Percentiles rank a stretch among this genome's conserved stretches.
Conservation (phyloP, 2,888 invertebrate species). For the Trichopoda pennipes region DNA sequence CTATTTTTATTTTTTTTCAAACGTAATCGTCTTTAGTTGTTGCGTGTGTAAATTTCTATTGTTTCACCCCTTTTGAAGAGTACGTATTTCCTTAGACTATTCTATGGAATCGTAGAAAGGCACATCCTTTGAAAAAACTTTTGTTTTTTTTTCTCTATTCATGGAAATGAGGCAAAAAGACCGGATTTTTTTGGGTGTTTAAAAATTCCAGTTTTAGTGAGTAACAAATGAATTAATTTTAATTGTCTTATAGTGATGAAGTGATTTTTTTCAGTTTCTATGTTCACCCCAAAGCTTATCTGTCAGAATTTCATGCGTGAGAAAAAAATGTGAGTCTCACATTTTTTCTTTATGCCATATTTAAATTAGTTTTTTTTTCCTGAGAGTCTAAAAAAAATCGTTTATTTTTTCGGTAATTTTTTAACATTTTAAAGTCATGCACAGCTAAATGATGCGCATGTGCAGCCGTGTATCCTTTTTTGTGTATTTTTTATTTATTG, state of each 20-base stretch:
- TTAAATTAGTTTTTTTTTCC: slow-evolving; percentile 65
- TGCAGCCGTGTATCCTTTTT: slow-evolving; percentile 50
- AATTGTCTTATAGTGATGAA: slow-evolving; percentile 58
- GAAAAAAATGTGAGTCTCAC: slow-evolving; percentile 65
- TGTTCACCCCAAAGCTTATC: slow-evolving; percentile 44
- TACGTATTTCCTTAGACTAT: slow-evolving; percentile 8
- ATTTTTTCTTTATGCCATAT: slow-evolving; percentile 64
- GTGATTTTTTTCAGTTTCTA: slow-evolving; percentile 22
- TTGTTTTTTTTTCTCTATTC: slow-evolving; percentile 70
- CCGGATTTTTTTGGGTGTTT: slow-evolving; percentile 74
- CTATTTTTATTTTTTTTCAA: slow-evolving; percentile 20
- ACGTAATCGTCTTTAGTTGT: slow-evolving; percentile 29
- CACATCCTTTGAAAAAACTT: slow-evolving; percentile 63
- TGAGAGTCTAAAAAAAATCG: not conserved
- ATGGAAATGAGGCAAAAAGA: slow-evolving; percentile 78
- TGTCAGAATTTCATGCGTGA: slow-evolving; percentile 39
- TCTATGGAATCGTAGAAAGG: slow-evolving; percentile 21
- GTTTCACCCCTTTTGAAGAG: slow-evolving; percentile 20
- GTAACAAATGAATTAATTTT: slow-evolving; percentile 44
- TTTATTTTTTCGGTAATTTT: slow-evolving; percentile 62
- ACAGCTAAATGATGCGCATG: slow-evolving; percentile 57
- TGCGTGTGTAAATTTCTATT: slow-evolving; percentile 33
- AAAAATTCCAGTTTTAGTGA: slow-evolving; percentile 51
- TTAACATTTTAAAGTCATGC: slow-evolving; percentile 58
- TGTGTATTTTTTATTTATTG: slow-evolving; percentile 8